Base-by-base conservation (phyloP, 2,113 vertebrate genomes). In the Pseudolaguvia tuberculata region DNA sequence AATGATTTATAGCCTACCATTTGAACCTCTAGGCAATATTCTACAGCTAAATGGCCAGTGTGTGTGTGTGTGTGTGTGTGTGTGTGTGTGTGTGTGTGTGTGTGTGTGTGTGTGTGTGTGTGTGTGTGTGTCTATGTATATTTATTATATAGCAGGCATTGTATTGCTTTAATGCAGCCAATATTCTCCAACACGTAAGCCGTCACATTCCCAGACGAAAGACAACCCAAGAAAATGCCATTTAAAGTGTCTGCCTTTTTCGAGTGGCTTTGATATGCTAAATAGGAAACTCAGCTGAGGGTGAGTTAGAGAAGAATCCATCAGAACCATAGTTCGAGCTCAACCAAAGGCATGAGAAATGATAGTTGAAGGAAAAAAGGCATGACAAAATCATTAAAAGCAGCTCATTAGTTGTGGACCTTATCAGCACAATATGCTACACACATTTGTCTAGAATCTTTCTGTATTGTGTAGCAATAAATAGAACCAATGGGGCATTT, bases 251-350 rank as follows among this genome's bases (percentile, higher is more conserved):
- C 84, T 84, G 85, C 80, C 85, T 86, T 87, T 82, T 88, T 79
- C 61, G 67, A 5, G 9, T 63, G 71, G 71, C 87, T 90, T 89
- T 90, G 86, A 87, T 89, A 90, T 90, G 90, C 78, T 90, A 81
- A n/a, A n/a, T n/a, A n/a, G n/a, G n/a, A n/a, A 86, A 90, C 45
- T 83, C 82, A 81, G 75, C 71, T 71, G 78, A 85, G 76, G 78
- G 80, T 80, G 76, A 81, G 57, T 79, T 80, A 31, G 76, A 75
- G 55, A 50, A 79, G 48, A 81, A 82, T 88, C 86, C 87, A 89
- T 88, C 84, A 87, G 84, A 87, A 84, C 84, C 82, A 80, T 21
- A 42, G 31, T 4, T 21, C 39, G 20, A n/a, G 11, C 59, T 62
- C 11, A n/a, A n/a, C 18, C 31, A 42, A 2, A 20, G 31, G 59